These are phyloP conservation scores for Tipula unca DNA, from an alignment of 2,888 invertebrate genomes.

Conservation along the genomic window DNA sequence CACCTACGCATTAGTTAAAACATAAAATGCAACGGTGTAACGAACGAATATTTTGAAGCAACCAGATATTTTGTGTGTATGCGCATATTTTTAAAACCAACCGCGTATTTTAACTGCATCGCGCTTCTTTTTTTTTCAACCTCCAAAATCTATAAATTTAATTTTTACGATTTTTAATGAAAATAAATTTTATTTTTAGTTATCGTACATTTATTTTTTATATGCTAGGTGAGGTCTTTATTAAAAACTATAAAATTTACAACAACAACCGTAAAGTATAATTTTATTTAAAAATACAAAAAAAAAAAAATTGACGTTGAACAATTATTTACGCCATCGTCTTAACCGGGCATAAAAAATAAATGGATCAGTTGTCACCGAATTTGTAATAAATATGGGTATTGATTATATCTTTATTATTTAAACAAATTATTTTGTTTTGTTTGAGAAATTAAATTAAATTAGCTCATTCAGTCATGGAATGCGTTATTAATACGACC, in stretches of 20 bases:
- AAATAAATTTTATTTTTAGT: background rate
- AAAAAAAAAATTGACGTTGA: background rate
- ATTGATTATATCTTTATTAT: background rate
- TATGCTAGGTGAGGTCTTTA: slow-evolving; percentile 8
- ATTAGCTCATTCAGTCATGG: background rate
- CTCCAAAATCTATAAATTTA: background rate
- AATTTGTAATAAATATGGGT: slow-evolving; percentile 14
- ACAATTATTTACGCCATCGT: slow-evolving; percentile 14
- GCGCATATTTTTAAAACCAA: too few species aligned
- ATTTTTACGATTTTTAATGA: background rate
- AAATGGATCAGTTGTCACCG: background rate
- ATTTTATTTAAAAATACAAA: background rate
- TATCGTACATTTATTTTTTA: background rate
- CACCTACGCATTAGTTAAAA: background rate
- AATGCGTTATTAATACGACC: background rate
- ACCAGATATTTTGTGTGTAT: background rate
- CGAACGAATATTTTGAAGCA: background rate
- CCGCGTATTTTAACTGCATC: too few species aligned
- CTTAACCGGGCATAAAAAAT: background rate
- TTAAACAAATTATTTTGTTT: background rate
- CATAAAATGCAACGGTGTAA: background rate
- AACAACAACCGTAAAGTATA: background rate
- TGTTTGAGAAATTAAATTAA: background rate
- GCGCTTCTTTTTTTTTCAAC: background rate
- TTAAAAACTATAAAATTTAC: background rate